Percentiles rank a stretch among this genome's conserved stretches.
Conservation (phyloP, 2,113 vertebrate genomes). For the Cottus gobio region DNA sequence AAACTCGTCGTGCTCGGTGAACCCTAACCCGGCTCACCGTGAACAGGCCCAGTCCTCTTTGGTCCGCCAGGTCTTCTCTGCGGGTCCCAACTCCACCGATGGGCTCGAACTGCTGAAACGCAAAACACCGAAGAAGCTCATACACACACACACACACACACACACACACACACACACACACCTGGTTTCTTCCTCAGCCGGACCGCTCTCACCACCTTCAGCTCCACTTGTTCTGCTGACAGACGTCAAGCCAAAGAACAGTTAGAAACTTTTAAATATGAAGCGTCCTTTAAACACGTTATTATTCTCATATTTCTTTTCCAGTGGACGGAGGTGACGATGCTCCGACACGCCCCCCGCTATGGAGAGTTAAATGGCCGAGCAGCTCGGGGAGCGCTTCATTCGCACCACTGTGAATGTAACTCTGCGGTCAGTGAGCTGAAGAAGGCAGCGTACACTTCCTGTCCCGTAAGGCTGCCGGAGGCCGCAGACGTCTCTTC, state of each 20-base stretch:
- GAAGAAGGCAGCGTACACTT: conserved; percentile 20
- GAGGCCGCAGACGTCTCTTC: conserved; percentile 5
- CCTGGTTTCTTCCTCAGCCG: conserved; percentile 1
- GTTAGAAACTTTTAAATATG: no score
- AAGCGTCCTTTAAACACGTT: no score
- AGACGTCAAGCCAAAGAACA: background rate
- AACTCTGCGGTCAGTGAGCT: no score
- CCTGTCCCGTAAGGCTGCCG: background rate
- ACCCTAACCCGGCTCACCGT: conserved; percentile 56
- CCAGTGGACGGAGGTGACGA: no score
- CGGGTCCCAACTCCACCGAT: background rate
- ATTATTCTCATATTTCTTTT: no score
- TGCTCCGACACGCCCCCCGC: no score
- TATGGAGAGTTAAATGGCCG: no score
- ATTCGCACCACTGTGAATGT: no score
- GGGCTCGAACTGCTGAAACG: background rate
- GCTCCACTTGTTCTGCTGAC: conserved; percentile 6
- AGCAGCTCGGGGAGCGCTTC: no score
- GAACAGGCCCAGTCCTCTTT: conserved; percentile 53
- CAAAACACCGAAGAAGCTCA: background rate
- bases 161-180: background rate
- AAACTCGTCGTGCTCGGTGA: no score
- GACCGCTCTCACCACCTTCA: background rate
- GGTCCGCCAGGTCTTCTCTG: background rate
- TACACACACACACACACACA: background rate